Evolutionary conservation across 2,113 vertebrate species (phyloP).

Genomic region (Microtus montanus): DNA sequence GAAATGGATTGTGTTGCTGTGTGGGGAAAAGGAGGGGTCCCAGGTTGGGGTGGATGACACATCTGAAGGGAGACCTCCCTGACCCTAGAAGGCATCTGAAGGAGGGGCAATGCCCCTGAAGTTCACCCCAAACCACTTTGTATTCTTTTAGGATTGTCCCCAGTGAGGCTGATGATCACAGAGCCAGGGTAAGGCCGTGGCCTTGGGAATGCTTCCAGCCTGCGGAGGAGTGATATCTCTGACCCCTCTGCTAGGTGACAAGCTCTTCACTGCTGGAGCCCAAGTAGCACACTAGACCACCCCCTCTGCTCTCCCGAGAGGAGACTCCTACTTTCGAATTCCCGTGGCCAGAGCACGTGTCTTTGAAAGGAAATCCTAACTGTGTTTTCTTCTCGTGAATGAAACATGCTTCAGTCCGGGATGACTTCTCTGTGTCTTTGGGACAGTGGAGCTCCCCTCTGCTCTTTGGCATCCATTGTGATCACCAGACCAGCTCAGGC

Average conservation of each 20-base stretch:
- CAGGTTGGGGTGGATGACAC: too few species aligned
- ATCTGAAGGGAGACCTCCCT: neutral
- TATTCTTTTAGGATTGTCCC: neutral
- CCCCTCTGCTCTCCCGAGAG: too few species aligned
- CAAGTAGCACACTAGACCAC: neutral
- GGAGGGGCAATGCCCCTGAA: neutral
- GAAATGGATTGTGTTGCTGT: neutral
- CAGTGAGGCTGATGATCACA: too few species aligned
- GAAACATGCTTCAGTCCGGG: neutral
- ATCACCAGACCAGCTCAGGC: too few species aligned
- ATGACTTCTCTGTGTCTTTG: neutral
- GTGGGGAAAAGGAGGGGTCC: neutral
- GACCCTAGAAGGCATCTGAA: too few species aligned
- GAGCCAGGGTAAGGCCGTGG: neutral
- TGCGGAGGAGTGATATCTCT: neutral
- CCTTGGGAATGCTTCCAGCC: neutral
- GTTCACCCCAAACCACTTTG: neutral
- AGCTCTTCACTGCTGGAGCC: too few species aligned
- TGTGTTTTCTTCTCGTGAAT: neutral
- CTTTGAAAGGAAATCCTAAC: neutral
- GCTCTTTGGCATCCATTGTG: rapidly evolving
- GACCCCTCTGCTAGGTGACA: neutral
- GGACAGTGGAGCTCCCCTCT: neutral
- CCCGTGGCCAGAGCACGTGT: neutral
- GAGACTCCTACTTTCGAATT: neutral